Base-by-base conservation (phyloP, 2,113 vertebrate genomes). In the Salvelinus fontinalis region DNA sequence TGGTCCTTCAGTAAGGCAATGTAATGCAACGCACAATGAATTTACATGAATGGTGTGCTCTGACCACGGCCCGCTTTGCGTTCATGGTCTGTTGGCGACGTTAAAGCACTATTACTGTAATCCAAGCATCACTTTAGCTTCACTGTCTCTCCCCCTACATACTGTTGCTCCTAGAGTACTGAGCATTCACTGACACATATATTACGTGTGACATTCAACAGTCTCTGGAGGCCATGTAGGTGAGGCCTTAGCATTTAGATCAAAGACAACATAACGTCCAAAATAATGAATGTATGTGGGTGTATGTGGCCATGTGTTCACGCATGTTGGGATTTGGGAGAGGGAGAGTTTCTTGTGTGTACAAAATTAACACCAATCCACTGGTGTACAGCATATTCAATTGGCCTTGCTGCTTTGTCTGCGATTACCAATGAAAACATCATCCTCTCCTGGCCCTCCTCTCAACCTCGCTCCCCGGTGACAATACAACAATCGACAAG, bases 221-320 rank as follows among this genome's bases (percentile, higher is more conserved):
- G 27, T 69, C 3, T 69, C 29, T 22, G 20, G 67, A 69, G 16
- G 31, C 18, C 8, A 69, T 22, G 67, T 69, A 7, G 22, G 31
- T 44, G 13, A 34, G 4, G 14, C 54, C 54, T 68, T 76, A 13
- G 20, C 64, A 48, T 70, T 51, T 68, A 62, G 49, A 54, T 73
- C 34, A 49, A 66, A n/a, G 24, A 75, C 59, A 51, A 75, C 39
- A 39, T 39, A 39, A 39, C 0, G 8, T 44, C 8, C 39, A 44
- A 9, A 44, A 44, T 44, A 44, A 44, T 39, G 7, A 39, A 39
- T 39, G 34, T 8, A 39, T 31, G 29, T 31, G 29, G 3, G 62
- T 49, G 76, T 72, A n/a, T 26, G 70, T 71, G 48, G 5, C 3
- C 7, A 59, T 70, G 31, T 31, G 31, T 5, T 31, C 31, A 34